Base-by-base conservation (phyloP, 2,888 invertebrate genomes). In the Phorcus lineatus region DNA sequence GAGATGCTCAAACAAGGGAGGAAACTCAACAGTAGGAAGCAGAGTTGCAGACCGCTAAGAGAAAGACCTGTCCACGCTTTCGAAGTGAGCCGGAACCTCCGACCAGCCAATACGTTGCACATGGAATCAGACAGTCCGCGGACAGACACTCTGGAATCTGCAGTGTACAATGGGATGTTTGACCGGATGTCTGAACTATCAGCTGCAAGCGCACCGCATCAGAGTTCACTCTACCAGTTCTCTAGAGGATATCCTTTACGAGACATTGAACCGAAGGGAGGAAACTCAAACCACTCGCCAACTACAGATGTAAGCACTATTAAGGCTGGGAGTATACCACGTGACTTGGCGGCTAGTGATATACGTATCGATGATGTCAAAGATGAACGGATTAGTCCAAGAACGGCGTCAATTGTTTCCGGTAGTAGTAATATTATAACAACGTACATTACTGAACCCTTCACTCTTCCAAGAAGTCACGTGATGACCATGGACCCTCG, bases 1-100 rank as follows among this genome's bases (percentile, higher is more conserved):
- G 36, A 74, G 47, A 79, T 55, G 40, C 55, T 83, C 6, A 67
- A 70, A 55, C 67, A 66, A 1, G 82, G 82, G 1, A 78, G 83
- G 0, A 80, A 82, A 24, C 80, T 82, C 24, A 83, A 83, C 70
- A 80, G 55, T 11, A 54, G 55, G n/a, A 55, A 76, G n/a, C 54
- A 76, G 36, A 76, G 55, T 19, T 11, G 28, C 28, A 76, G 55
- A 76, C 76, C 28, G 54, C 9, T 55, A 11, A 31, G 76, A 24
- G 76, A 55, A 9, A 36, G 28, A 52, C 24, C n/a, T 9, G 36
- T 28, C 36, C 54, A 24, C 55, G n/a, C 28, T 0, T 24, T 76
- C 3, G 76, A 54, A 28, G 28, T 76, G 28, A 36, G 55, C 76
- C 24, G 76, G 31, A 76, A 76, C 55, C 16, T 76, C 22, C 53